A percentile compares a stretch with the other conserved stretches of the same genome.
These are phyloP conservation scores for Parauchenoglanis punctatus DNA, from an alignment of 2,797 vertebrate species.

Conservation along the genomic window DNA sequence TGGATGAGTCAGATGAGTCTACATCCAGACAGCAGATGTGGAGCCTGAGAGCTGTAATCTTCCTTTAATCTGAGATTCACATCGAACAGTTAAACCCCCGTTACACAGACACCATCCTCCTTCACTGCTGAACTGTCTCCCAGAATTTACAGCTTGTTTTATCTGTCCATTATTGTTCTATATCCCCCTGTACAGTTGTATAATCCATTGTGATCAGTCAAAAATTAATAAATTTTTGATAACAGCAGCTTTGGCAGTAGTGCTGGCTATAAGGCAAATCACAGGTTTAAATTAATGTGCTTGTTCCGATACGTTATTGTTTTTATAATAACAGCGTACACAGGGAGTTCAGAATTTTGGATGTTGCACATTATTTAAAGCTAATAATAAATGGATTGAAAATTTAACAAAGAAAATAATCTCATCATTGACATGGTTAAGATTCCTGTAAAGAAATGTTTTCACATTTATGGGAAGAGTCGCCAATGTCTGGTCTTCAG, in stretches of 20 bases:
- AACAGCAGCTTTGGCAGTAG: not conserved
- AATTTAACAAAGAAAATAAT: not conserved
- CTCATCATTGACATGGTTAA: not conserved
- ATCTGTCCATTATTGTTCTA: not conserved
- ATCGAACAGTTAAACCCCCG: not conserved
- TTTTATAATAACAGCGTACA: not conserved
- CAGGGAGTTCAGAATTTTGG: not conserved
- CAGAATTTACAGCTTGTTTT: not conserved
- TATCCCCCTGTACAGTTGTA: not conserved
- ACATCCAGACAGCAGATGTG: conserved; percentile 14
- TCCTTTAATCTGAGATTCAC: conserved; percentile 36
- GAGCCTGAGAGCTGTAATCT: conserved; percentile 20
- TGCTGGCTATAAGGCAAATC: not conserved
- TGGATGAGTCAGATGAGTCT: conserved; percentile 7
- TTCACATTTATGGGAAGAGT: not conserved
- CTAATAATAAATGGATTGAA: not conserved
- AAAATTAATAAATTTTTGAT: not conserved
- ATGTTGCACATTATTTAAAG: no score
- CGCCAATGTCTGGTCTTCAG: not conserved
- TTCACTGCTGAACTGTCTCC: not conserved
- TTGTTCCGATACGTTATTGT: no score
- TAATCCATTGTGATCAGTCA: not conserved
- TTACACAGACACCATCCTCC: not conserved
- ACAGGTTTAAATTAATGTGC: not conserved
- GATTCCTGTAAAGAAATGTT: not conserved